Evolutionary conservation across 2,888 invertebrate species (phyloP).

Genomic region (Lepetodrilus schrolli): DNA sequence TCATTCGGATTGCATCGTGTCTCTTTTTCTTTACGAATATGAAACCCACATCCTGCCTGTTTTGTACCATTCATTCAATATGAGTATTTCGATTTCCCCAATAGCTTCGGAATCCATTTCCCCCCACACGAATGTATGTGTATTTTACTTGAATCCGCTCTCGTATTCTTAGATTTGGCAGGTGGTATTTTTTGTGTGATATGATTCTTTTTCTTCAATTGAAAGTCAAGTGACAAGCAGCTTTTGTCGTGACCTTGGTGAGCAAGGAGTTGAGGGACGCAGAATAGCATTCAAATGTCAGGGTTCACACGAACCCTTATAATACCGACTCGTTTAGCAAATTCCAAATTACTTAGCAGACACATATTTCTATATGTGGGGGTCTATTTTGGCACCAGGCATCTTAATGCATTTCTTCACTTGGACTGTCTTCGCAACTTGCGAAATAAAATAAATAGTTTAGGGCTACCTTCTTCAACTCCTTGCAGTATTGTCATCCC

Average conservation of each 20-base stretch:
- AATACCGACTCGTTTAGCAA: too few species aligned
- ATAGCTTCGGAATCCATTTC: not conserved
- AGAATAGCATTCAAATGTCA: not conserved
- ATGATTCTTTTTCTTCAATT: slow-evolving; percentile 7
- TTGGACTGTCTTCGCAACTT: too few species aligned
- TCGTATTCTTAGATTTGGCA: slow-evolving; percentile 9
- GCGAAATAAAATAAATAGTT: too few species aligned
- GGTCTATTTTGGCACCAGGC: too few species aligned
- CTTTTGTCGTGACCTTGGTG: slow-evolving; percentile 24
- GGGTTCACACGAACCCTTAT: not conserved
- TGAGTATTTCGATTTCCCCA: slow-evolving; percentile 10
- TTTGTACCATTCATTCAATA: not conserved
- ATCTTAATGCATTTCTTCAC: too few species aligned
- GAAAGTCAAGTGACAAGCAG: slow-evolving; percentile 17
- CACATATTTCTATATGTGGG: too few species aligned
- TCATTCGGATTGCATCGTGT: not conserved
- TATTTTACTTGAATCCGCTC: slow-evolving; percentile 8
- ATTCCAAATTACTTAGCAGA: too few species aligned
- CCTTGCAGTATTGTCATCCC: slow-evolving; percentile 13
- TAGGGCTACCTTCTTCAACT: not conserved
- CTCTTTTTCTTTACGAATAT: too few species aligned
- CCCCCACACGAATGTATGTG: slow-evolving; percentile 16
- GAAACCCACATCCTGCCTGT: too few species aligned
- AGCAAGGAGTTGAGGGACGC: not conserved
- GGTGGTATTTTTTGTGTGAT: slow-evolving; percentile 26